phyloP scores from a whole-genome alignment of 2,888 invertebrate species.

The Odontothrips loti region DNA sequence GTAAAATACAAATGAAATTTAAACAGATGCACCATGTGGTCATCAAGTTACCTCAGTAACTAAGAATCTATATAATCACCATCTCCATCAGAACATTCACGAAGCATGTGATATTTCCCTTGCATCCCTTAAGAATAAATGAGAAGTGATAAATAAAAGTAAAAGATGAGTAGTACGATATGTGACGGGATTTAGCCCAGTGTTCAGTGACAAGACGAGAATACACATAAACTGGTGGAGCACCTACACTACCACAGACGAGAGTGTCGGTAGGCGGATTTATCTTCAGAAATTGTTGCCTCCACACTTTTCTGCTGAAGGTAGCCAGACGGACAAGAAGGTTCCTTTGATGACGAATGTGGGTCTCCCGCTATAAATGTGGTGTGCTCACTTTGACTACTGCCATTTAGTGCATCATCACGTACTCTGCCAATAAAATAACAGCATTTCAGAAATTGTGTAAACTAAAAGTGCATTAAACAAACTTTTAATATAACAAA shows the following conservation, averaged over 20 bases:
- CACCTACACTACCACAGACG: not conserved
- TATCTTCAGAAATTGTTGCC: not conserved
- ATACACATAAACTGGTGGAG: not conserved
- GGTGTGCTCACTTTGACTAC: conserved; percentile 16
- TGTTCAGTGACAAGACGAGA: not conserved
- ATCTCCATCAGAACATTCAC: no score
- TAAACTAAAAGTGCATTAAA: not conserved
- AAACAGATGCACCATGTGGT: not conserved
- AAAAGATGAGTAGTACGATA: no score
- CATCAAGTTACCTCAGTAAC: no score
- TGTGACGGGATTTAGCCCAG: no score
- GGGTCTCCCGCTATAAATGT: not conserved
- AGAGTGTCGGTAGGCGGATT: conserved; percentile 16
- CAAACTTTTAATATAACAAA: not conserved
- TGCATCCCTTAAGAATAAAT: no score
- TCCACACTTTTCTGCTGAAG: not conserved
- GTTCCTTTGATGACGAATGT: not conserved
- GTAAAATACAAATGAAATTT: not conserved
- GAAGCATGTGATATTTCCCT: no score
- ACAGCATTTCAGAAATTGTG: not conserved
- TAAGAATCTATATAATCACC: no score
- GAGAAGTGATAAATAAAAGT: no score
- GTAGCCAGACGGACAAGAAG: not conserved
- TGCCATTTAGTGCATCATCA: conserved; percentile 19
- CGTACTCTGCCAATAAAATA: conserved; percentile 1